A percentile compares a stretch with the other conserved stretches of the same genome.
phyloP scores from a whole-genome alignment of 2,113 vertebrate genomes.

The Syrrhaptes paradoxus region DNA sequence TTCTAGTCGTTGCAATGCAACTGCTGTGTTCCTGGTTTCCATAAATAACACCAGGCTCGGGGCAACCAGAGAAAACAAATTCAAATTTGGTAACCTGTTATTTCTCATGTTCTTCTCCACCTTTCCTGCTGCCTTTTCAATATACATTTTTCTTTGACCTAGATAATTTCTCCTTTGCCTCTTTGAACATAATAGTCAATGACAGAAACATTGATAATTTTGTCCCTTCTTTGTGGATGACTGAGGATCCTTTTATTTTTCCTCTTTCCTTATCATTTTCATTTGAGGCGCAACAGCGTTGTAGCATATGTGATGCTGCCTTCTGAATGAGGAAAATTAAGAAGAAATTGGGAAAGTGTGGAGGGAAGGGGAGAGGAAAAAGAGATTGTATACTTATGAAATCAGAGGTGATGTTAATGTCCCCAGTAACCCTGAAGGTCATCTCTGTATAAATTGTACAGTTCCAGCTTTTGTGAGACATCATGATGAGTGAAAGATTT shows the following conservation, averaged over 20 bases:
- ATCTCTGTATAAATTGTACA: constrained; percentile 47
- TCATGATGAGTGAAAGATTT: constrained; percentile 22
- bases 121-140: not conserved
- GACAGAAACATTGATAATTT: not conserved
- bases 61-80: not conserved
- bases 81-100: not conserved
- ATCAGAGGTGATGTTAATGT: not conserved
- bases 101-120: not conserved
- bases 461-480: constrained; percentile 42
- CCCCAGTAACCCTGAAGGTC: not conserved
- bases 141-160: not conserved
- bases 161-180: not conserved
- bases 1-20: not conserved
- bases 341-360: not conserved
- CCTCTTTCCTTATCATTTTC: not conserved
- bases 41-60: not conserved
- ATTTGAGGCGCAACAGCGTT: not conserved
- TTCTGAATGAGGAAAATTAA: not conserved
- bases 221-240: not conserved
- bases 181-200: not conserved
- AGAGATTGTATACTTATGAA: not conserved
- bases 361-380: not conserved
- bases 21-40: constrained; percentile 11
- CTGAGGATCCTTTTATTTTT: not conserved
- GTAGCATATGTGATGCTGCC: not conserved